phyloP scores from a whole-genome alignment of 2,888 invertebrate genomes.

The Epirrhoe alternata region DNA sequence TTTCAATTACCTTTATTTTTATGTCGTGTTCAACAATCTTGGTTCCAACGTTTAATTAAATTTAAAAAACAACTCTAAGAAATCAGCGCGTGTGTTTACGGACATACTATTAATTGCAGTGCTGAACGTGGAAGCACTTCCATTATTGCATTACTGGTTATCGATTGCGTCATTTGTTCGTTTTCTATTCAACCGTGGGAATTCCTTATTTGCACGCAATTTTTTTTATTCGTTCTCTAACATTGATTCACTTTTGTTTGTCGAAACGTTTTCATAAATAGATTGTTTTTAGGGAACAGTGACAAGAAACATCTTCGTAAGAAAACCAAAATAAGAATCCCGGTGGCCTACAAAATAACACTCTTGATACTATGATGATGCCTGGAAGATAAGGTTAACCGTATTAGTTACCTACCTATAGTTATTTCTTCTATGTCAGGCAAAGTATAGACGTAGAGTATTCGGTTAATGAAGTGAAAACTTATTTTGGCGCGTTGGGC shows the following conservation, averaged over 20 bases:
- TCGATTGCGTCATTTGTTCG: conserved; percentile 23
- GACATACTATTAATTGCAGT: conserved; percentile 41
- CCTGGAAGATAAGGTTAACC: too few species aligned
- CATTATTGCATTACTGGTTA: conserved; percentile 35
- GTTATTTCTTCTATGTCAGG: too few species aligned
- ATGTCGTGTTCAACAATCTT: neutral
- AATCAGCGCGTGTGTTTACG: conserved; percentile 33
- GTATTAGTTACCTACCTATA: too few species aligned
- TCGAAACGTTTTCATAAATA: neutral
- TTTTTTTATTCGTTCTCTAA: neutral
- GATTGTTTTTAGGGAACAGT: neutral
- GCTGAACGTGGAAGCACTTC: conserved; percentile 30
- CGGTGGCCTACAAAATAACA: too few species aligned
- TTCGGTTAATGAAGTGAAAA: too few species aligned
- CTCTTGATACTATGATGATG: too few species aligned
- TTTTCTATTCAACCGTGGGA: conserved; percentile 28
- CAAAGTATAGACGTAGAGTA: too few species aligned
- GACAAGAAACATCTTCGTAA: too few species aligned
- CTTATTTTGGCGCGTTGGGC: too few species aligned
- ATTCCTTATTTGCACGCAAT: conserved; percentile 19
- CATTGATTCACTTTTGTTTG: neutral
- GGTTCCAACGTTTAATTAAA: neutral
- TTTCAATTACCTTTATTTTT: neutral
- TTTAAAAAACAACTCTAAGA: neutral
- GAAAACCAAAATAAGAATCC: too few species aligned